These are phyloP conservation scores for Nannoperca obscura DNA, from an alignment of 2,797 vertebrate genomes.

Conservation along the genomic window DNA sequence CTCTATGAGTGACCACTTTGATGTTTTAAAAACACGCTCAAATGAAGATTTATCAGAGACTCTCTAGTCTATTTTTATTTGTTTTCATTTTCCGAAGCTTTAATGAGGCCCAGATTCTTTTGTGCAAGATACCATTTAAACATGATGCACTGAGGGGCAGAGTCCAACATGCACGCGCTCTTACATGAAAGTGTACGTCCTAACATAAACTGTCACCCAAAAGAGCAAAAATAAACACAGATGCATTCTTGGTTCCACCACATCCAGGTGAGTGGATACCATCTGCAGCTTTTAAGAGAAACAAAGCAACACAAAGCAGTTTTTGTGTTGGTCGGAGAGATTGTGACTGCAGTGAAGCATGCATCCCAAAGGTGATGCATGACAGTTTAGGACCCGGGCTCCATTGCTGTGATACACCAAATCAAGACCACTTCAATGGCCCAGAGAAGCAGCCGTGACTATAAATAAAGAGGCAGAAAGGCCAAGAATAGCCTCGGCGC, in stretches of 20 bases:
- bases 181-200: slow-evolving; percentile 46
- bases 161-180: slow-evolving; percentile 51
- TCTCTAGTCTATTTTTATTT: slow-evolving; percentile 74
- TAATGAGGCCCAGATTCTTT: slow-evolving; percentile 73
- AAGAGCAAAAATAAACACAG: slow-evolving; percentile 49
- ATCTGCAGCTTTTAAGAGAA: slow-evolving; percentile 64
- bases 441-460: slow-evolving; percentile 81
- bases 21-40: slow-evolving; percentile 56
- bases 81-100: slow-evolving; percentile 70
- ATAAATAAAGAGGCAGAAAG: slow-evolving; percentile 82
- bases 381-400: slow-evolving; percentile 55
- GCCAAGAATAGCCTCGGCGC: slow-evolving; percentile 84
- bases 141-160: slow-evolving; percentile 45
- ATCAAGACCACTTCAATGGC: slow-evolving; percentile 82
- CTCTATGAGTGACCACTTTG: slow-evolving; percentile 40
- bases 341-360: slow-evolving; percentile 47
- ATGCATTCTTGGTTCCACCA: slow-evolving; percentile 42
- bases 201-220: slow-evolving; percentile 34
- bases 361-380: slow-evolving; percentile 58
- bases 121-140: slow-evolving; percentile 68
- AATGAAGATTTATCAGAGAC: slow-evolving; percentile 68
- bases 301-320: slow-evolving; percentile 49
- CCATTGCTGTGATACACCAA: slow-evolving; percentile 70
- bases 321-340: slow-evolving; percentile 36
- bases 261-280: slow-evolving; percentile 68